Conservation (phyloP, 2,888 invertebrate genomes). For the Thalpophila matura region DNA sequence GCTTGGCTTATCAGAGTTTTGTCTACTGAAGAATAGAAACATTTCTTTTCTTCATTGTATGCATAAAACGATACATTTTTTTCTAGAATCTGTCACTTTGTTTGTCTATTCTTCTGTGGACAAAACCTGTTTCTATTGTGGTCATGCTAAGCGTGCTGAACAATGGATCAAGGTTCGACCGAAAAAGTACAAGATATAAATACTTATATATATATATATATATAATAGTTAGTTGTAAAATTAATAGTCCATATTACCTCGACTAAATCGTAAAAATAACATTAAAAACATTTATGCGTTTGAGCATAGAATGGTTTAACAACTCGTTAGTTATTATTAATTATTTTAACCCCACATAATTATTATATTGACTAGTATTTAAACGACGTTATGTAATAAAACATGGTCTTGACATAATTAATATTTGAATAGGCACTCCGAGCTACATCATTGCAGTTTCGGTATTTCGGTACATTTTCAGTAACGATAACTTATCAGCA, state of each 20-base stretch:
- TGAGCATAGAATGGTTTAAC: neutral
- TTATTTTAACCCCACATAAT: neutral
- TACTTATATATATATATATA: no score
- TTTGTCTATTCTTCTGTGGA: no score
- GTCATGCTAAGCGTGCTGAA: no score
- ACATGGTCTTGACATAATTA: constrained; percentile 2
- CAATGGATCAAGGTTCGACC: no score
- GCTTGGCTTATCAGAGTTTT: no score
- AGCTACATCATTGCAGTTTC: neutral
- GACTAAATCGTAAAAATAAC: constrained; percentile 7
- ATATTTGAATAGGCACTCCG: neutral
- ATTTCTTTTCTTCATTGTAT: no score
- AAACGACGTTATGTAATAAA: neutral
- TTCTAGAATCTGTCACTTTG: no score
- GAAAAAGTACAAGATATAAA: no score
- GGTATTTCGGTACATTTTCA: neutral
- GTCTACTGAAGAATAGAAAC: no score
- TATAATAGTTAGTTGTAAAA: constrained; percentile 3
- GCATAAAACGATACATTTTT: no score
- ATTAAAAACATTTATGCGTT: neutral
- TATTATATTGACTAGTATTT: neutral
- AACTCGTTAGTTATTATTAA: neutral
- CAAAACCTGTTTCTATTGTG: no score
- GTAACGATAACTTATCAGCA: neutral
- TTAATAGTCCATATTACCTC: neutral